Evolutionary conservation across 2,888 invertebrate species (phyloP), one percentile per base, ranked within the genome.

Genomic region (Anoplius nigerrimus): DNA sequence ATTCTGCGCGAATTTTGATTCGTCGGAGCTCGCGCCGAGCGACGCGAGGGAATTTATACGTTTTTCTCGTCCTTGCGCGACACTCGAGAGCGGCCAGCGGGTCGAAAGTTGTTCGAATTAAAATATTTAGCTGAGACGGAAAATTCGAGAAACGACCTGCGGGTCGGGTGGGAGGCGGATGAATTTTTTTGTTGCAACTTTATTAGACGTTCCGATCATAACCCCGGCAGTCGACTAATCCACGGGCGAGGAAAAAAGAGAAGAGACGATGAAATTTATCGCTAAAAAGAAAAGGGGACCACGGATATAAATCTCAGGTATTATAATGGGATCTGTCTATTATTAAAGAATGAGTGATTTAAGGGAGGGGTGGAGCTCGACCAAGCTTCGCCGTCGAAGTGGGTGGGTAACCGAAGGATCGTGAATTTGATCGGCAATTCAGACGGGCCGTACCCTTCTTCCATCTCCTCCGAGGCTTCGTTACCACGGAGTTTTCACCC

Each of bases 281-380:
- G 88, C 84, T 84, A 87, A 88, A 88, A 88, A 87, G 86, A 86
- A 88, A 88, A 85, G 84, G 87, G 87, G 86, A 82, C 86, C 83
- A 83, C 73, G 86, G 81, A 82, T 87, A 88, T 88, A 88, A 88
- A 88, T 88, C 88, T 88, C 84, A 74, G 82, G 86, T 86, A 88
- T 88, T 88, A 88, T 88, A 88, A 88, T 88, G 87, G 88, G 88
- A 88, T 88, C 88, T 88, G 88, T 88, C 88, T 87, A 88, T 88
- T 88, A 88, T 88, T 88, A 88, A 88, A 88, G 88, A 88, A 88
- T 88, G 88, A 88, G 88, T 88, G 88, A 88, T 88, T 88, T 88
- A 88, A 82, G 84, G 86, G 83, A 85, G 86, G 86, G 88, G 88
- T 87, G 87, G 87, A 88, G 87, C 82, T 75, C 72, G 76, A 72